phyloP scores from a whole-genome alignment of 2,888 invertebrate genomes.

The Lydus trimaculatus region DNA sequence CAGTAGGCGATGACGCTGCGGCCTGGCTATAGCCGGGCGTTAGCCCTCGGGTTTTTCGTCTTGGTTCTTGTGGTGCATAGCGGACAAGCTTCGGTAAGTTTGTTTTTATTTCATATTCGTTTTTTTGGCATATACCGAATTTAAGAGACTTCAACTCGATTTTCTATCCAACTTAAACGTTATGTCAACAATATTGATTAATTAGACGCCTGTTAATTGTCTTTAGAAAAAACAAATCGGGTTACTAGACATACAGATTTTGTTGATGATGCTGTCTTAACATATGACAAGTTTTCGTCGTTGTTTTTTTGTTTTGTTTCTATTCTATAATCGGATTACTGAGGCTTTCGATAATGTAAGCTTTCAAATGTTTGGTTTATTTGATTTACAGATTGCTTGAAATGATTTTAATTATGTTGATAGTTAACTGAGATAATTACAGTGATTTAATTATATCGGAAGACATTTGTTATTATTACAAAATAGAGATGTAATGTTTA shows the following conservation, averaged over 20 bases:
- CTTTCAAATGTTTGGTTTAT: constrained; percentile 1
- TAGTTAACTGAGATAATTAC: background rate
- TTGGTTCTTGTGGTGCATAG: constrained; percentile 48
- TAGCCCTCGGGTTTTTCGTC: constrained; percentile 50
- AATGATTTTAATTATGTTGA: constrained; percentile 2
- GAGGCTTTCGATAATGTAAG: background rate
- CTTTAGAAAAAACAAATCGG: background rate
- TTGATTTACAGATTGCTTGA: background rate
- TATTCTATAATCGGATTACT: background rate
- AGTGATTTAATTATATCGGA: background rate
- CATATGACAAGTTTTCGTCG: background rate
- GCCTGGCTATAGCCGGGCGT: constrained; percentile 58
- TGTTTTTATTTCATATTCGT: background rate
- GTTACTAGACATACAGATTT: background rate
- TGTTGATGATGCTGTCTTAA: background rate
- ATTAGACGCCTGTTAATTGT: constrained; percentile 2
- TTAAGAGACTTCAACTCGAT: too few species aligned
- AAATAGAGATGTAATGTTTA: background rate
- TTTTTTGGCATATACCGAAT: background rate
- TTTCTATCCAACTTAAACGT: background rate
- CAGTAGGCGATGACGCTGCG: constrained; percentile 61
- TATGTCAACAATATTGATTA: constrained; percentile 10
- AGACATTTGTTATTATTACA: background rate
- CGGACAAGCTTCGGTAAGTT: constrained; percentile 49
- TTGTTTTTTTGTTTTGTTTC: background rate